A percentile compares a stretch with the other conserved stretches of the same genome.
These are phyloP conservation scores for Dipodomys ordii DNA, from an alignment of 2,113 vertebrate species.

Conservation along the genomic window DNA sequence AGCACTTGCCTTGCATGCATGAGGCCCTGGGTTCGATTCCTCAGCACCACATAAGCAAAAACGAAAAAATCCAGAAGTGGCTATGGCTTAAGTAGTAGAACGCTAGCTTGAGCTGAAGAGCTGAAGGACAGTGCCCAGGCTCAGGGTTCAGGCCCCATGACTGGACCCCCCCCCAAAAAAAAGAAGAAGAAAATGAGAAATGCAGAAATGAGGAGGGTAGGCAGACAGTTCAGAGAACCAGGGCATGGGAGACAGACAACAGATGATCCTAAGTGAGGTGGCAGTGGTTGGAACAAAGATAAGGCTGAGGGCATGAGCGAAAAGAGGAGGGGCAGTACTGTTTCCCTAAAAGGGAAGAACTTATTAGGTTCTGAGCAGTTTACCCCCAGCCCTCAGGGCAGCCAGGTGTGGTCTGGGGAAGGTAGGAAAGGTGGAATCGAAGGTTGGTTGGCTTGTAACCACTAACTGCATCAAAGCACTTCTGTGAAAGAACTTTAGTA, in stretches of 20 bases:
- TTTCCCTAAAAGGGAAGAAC: background rate
- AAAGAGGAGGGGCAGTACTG: too few relatives aligned
- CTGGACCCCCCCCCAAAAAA: too few relatives aligned
- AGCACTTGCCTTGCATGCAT: too few relatives aligned
- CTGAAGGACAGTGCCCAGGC: too few relatives aligned
- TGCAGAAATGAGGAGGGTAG: fast-evolving
- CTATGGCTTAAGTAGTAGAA: too few relatives aligned
- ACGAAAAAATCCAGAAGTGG: too few relatives aligned
- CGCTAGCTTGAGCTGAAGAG: too few relatives aligned
- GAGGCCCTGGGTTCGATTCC: too few relatives aligned
- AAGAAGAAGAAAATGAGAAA: background rate
- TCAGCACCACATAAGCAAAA: too few relatives aligned
- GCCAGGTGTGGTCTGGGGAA: fast-evolving
- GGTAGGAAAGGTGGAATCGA: background rate
- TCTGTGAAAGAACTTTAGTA: background rate
- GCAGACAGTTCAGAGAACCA: background rate
- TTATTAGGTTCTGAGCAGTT: background rate
- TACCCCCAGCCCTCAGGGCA: background rate
- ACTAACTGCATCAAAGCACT: background rate
- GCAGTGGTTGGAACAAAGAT: background rate
- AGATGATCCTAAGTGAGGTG: background rate
- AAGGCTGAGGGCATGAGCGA: fast-evolving
- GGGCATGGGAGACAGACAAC: fast-evolving
- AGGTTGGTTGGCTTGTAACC: background rate
- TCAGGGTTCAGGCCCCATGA: too few relatives aligned